Conservation (phyloP, 2,113 vertebrate genomes). For the Pteropus alecto region DNA sequence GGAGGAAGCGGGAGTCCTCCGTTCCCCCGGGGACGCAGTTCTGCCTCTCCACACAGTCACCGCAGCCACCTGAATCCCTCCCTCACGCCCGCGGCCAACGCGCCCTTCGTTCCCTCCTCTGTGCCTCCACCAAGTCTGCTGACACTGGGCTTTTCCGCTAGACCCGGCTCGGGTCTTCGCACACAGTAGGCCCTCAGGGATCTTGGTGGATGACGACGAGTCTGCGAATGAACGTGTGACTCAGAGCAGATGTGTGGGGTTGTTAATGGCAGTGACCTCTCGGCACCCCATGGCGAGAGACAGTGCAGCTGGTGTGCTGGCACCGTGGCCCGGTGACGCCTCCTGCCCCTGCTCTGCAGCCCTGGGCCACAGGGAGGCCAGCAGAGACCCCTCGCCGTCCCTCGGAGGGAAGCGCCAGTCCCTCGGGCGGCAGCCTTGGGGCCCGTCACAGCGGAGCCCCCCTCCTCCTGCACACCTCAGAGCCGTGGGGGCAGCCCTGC, state of each 20-base stretch:
- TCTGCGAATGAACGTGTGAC: conserved; percentile 45
- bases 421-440: neutral
- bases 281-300: conserved; percentile 18
- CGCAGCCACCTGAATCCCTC: neutral
- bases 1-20: neutral
- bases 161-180: neutral
- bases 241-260: conserved; percentile 58
- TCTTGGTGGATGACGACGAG: conserved; percentile 4
- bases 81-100: neutral
- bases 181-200: conserved; percentile 47
- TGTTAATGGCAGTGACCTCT: conserved; percentile 66
- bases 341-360: neutral
- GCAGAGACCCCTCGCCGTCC: neutral
- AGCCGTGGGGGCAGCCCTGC: neutral
- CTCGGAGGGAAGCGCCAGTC: neutral
- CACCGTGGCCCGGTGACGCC: neutral
- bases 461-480: neutral
- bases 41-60: neutral
- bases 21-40: neutral
- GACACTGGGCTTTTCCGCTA: neutral
- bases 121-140: neutral
- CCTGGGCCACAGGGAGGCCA: neutral
- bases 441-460: neutral
- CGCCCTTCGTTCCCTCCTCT: too few species aligned
- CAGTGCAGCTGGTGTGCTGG: conserved; percentile 46